Conservation (phyloP, 2,888 invertebrate species). For the Blastobasis lacticolella region DNA sequence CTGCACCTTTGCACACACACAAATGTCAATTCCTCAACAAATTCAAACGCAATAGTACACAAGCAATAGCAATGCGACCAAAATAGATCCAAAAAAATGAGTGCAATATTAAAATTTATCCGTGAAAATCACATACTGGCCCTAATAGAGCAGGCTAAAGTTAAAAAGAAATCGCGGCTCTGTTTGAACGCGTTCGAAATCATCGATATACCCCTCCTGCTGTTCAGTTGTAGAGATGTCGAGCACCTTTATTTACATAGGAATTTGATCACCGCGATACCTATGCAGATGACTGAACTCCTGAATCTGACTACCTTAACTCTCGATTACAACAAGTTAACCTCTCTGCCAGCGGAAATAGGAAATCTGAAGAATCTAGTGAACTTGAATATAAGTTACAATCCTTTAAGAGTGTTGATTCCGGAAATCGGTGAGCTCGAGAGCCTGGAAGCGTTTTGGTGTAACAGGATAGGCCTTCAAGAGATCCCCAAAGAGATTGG, state of each 20-base stretch:
- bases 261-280: conserved; percentile 72
- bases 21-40: conserved; percentile 36
- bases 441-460: conserved; percentile 79
- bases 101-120: conserved; percentile 79
- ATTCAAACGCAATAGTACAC: conserved; percentile 53
- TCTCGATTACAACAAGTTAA: conserved; percentile 78
- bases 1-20: conserved; percentile 16
- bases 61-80: conserved; percentile 39
- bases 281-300: conserved; percentile 65
- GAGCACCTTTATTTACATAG: conserved; percentile 77
- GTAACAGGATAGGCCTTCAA: conserved; percentile 73
- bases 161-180: conserved; percentile 73
- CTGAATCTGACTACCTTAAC: conserved; percentile 76
- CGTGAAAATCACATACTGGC: conserved; percentile 80
- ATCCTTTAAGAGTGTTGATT: conserved; percentile 73
- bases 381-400: conserved; percentile 79
- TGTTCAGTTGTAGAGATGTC: conserved; percentile 73
- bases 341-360: conserved; percentile 74
- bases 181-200: conserved; percentile 79
- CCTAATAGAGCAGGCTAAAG: conserved; percentile 77
- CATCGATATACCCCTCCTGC: conserved; percentile 70
- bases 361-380: conserved; percentile 73
- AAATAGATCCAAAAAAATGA: conserved; percentile 66
- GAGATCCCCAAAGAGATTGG: conserved; percentile 77
- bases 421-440: conserved; percentile 75